Base-by-base conservation (phyloP, 2,888 invertebrate species). In the Operophtera brumata region DNA sequence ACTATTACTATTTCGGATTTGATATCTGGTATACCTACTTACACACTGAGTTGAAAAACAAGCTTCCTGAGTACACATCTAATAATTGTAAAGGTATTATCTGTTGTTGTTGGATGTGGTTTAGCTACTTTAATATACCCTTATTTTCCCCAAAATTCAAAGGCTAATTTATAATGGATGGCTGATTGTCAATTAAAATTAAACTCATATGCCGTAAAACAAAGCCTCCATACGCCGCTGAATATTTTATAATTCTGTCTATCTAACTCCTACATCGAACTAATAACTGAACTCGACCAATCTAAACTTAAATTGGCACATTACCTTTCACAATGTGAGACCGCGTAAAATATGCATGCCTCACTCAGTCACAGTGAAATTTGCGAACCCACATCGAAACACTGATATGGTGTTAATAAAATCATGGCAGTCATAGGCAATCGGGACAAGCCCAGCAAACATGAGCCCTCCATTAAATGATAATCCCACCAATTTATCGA, bases 381-480 rank as follows among this genome's bases (percentile, higher is more conserved):
- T 75, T 77, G 73, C 76, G 70, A 73, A 65, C 68, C 74, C 75
- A 71, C 76, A 69, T 66, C 69, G 69, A 73, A 78, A 76, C 78
- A 77, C 78, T 75, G 77, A 83, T 86, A 82, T 80, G 78, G 77
- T 77, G 81, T 84, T 88, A 89, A 87, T 89, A 87, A 88, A 89
- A 87, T 88, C 86, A 86, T 74, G 86, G 80, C 87, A 86, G 81
- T 88, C 83, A 84, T 85, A 87, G 84, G 82, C 82, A 81, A 86
- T 81, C 79, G 78, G 82, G 84, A 86, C 86, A 83, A 83, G 84
- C 81, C 84, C 82, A 77, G 74, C 82, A 80, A 84, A 89, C 88
- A 89, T 85, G 89, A 89, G 87, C 89, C 89, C 87, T 86, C 87
- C 89, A 89, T 89, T 90, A 89, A 88, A 88, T 86, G 87, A 88